These are phyloP conservation scores for Triplophysa bombifrons DNA, from an alignment of 2,797 vertebrate species.

Conservation along the genomic window DNA sequence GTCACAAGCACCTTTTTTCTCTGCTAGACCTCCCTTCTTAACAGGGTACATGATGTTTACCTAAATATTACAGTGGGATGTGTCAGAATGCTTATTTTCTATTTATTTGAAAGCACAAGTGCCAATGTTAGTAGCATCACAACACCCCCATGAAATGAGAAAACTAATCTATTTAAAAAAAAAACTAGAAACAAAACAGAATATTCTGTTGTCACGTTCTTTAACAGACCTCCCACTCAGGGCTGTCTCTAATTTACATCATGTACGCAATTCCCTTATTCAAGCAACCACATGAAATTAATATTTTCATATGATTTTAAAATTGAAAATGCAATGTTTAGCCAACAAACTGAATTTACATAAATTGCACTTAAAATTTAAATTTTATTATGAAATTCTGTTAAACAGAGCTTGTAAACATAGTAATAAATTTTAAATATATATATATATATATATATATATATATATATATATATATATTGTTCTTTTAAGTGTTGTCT, in stretches of 20 bases:
- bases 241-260: constrained; percentile 18
- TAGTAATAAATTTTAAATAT: constrained; percentile 28
- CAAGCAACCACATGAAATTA: constrained; percentile 26
- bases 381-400: constrained; percentile 35
- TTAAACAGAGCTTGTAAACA: constrained; percentile 22
- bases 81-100: constrained; percentile 20
- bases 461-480: no score
- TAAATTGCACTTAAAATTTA: constrained; percentile 48
- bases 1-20: constrained; percentile 24
- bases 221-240: constrained; percentile 26
- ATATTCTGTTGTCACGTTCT: background rate
- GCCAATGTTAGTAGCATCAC: constrained; percentile 14
- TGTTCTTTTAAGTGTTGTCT: background rate
- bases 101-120: constrained; percentile 28
- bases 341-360: constrained; percentile 38
- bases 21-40: constrained; percentile 17
- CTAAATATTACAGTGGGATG: constrained; percentile 22
- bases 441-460: no score
- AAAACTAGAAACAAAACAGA: background rate
- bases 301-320: constrained; percentile 55
- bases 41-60: constrained; percentile 23
- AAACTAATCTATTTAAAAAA: background rate
- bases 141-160: background rate
- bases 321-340: constrained; percentile 45
- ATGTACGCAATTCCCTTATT: constrained; percentile 3